These are phyloP conservation scores for Papilio demoleus DNA, from an alignment of 2,888 invertebrate genomes.

Conservation along the genomic window DNA sequence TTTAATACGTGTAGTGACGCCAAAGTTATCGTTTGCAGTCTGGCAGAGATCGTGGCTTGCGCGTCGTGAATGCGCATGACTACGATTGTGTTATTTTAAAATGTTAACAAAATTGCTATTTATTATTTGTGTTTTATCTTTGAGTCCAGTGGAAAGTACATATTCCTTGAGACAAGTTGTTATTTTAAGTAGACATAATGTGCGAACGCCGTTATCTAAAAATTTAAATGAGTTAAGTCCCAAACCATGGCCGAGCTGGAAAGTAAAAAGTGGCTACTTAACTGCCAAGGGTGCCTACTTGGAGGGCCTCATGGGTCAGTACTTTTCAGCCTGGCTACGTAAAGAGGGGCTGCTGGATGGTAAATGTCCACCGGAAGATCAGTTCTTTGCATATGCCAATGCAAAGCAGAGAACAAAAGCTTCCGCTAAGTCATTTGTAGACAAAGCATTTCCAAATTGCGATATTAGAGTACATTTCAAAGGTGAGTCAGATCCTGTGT, in stretches of 20 bases:
- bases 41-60: not conserved
- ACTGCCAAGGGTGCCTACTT: conserved; percentile 64
- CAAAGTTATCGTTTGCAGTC: not conserved
- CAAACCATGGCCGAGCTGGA: conserved; percentile 66
- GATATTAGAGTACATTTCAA: conserved; percentile 63
- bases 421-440: conserved; percentile 67
- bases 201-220: conserved; percentile 66
- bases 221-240: conserved; percentile 59
- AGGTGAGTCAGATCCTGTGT: conserved; percentile 60
- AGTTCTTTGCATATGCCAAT: conserved; percentile 70
- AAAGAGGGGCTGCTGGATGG: conserved; percentile 53
- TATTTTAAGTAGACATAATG: conserved; percentile 68
- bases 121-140: conserved; percentile 26
- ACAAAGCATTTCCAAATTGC: conserved; percentile 65
- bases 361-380: conserved; percentile 59
- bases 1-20: conserved; percentile 2
- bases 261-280: conserved; percentile 61
- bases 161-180: conserved; percentile 59
- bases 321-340: conserved; percentile 58
- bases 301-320: conserved; percentile 69
- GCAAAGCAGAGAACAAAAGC: conserved; percentile 65
- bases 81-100: conserved; percentile 10
- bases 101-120: conserved; percentile 29
- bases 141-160: conserved; percentile 26
- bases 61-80: not conserved